phyloP scores from a whole-genome alignment of 2,888 invertebrate genomes.

The Ormyrus nitidulus region DNA sequence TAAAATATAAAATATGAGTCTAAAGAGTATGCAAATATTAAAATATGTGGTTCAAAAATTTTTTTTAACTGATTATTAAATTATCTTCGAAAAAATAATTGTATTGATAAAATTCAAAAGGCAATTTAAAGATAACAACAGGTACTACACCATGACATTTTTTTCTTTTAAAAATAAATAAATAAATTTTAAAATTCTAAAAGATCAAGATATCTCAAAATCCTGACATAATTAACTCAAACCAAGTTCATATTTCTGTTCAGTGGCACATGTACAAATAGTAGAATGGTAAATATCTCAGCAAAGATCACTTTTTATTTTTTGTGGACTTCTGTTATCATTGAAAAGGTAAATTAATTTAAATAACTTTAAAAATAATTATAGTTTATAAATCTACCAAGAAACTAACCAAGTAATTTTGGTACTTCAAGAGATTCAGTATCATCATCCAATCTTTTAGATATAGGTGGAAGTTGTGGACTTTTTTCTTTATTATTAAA shows the following conservation, averaged over 20 bases:
- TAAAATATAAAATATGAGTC: too few relatives aligned
- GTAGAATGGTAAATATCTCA: too few relatives aligned
- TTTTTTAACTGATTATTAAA: too few relatives aligned
- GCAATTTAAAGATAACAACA: too few relatives aligned
- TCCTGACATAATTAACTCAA: background rate
- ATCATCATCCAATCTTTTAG: constrained; percentile 76
- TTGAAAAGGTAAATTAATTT: constrained; percentile 2
- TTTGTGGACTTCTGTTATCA: background rate
- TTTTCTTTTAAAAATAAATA: constrained; percentile 1
- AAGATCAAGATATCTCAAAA: constrained; percentile 3
- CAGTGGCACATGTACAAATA: too few relatives aligned
- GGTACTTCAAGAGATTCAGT: constrained; percentile 68
- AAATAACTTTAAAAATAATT: constrained; percentile 3
- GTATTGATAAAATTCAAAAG: too few relatives aligned
- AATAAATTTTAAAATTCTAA: constrained; percentile 8
- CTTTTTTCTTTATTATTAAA: constrained; percentile 60
- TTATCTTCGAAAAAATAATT: too few relatives aligned
- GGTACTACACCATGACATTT: background rate
- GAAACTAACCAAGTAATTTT: constrained; percentile 67
- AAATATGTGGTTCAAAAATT: too few relatives aligned
- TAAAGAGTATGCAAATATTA: too few relatives aligned
- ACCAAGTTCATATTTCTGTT: too few relatives aligned
- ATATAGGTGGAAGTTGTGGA: constrained; percentile 67
- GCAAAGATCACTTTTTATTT: too few relatives aligned
- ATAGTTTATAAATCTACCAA: constrained; percentile 18